These are phyloP conservation scores for Xyrauchen texanus DNA, from an alignment of 2,113 vertebrate genomes.

Conservation along the genomic window DNA sequence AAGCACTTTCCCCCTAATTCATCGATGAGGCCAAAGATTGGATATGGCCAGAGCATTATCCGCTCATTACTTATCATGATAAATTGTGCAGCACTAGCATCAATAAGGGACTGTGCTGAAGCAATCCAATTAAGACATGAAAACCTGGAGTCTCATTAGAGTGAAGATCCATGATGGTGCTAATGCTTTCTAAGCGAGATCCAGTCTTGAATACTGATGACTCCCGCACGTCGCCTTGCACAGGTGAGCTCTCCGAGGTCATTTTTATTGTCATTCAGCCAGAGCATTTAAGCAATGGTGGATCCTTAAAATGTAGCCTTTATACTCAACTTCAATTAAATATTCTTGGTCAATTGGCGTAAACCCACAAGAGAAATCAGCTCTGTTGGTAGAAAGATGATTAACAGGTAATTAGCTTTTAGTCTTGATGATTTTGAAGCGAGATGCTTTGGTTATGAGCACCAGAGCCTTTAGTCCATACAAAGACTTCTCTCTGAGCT, in stretches of 20 bases:
- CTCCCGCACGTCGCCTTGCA: conserved; percentile 57
- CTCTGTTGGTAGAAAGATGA: conserved; percentile 16
- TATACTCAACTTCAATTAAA: conserved; percentile 45
- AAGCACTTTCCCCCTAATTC: conserved; percentile 39
- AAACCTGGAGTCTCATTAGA: conserved; percentile 77
- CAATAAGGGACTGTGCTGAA: conserved; percentile 77
- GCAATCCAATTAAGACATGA: conserved; percentile 78
- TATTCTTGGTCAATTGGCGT: conserved; percentile 30
- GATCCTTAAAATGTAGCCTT: conserved; percentile 37
- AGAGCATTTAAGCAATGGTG: conserved; percentile 23
- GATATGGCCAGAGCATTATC: conserved; percentile 77
- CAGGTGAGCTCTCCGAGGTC: conserved; percentile 63
- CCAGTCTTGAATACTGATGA: conserved; percentile 76
- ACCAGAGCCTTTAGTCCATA: background rate
- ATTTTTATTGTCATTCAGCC: conserved; percentile 51
- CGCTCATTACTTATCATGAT: conserved; percentile 82
- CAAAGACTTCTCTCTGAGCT: background rate
- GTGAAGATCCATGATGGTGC: conserved; percentile 76
- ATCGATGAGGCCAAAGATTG: conserved; percentile 73
- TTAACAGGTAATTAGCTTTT: conserved; percentile 38
- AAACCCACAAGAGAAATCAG: conserved; percentile 35
- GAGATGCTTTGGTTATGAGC: conserved; percentile 16
- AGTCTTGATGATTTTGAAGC: background rate
- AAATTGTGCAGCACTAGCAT: conserved; percentile 79
- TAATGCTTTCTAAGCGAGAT: conserved; percentile 72